Evolutionary conservation across 92 coral and sea anemone genomes (phyloP), one percentile per base, ranked within the genome.

Genomic region (Epizoanthus fatuus): DNA sequence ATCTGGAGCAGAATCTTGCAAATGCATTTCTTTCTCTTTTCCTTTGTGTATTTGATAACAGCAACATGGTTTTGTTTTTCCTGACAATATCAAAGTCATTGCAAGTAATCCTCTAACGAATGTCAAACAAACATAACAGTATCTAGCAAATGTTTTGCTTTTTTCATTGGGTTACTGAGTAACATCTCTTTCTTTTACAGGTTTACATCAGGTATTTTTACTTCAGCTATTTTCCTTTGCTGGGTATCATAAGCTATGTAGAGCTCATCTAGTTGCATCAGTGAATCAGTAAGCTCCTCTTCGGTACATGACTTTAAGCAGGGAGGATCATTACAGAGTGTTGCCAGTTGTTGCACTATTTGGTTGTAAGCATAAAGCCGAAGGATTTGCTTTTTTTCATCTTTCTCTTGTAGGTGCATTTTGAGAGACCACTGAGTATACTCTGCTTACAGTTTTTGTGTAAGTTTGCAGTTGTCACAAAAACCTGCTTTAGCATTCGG

Each of bases 271-370:
- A 73, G 37, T 7, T 16, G 19, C 29, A 73, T 3, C 58, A 73
- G 79, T 51, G 79, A 17, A 51, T 73, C 79, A 73, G 56, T 73
- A 14, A 73, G 79, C 38, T 73, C 79, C 63, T 73, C 79, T 22
- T 73, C 63, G 1, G 79, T 11, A 73, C 79, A 73, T 73, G 60
- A 49, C 79, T 44, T 47, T n/a, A 73, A 22, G 79, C 63, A 51
- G 13, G 79, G 79, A 68, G 73, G 45, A 32, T 68, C 22, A 16
- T 68, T 16, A 32, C 73, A 68, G 15, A 68, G 73, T 32, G 47
- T 35, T 32, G 22, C 73, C 44, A 68, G 73, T 68, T 68, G n/a
- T 42, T 68, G 44, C 45, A n/a, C n/a, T n/a, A n/a, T n/a, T n/a
- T n/a, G n/a, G n/a, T n/a, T n/a, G n/a, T n/a, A n/a, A n/a, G n/a